Percentiles rank a stretch among this genome's conserved stretches.
Conservation (phyloP, 2,113 vertebrate species). For the Scophthalmus maximus region DNA sequence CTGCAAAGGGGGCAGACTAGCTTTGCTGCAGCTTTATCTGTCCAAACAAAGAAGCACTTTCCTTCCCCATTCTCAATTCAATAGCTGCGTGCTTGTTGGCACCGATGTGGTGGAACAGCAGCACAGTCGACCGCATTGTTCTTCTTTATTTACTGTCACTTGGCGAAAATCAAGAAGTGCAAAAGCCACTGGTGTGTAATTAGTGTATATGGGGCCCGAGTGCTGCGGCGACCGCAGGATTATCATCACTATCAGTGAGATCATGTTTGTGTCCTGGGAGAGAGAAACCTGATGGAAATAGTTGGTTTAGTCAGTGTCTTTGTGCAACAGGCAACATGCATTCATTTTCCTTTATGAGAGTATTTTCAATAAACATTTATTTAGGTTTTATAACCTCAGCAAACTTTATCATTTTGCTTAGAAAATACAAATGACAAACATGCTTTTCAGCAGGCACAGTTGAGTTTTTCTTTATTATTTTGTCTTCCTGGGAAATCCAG, state of each 20-base stretch:
- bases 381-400: background rate
- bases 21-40: slow-evolving; percentile 70
- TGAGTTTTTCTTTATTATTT: background rate
- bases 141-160: slow-evolving; percentile 83
- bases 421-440: background rate
- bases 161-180: slow-evolving; percentile 82
- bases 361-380: background rate
- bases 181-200: slow-evolving; percentile 58
- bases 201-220: slow-evolving; percentile 37
- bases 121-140: slow-evolving; percentile 70
- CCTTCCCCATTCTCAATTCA: slow-evolving; percentile 85
- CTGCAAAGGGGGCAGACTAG: slow-evolving; percentile 45
- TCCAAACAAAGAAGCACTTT: slow-evolving; percentile 83
- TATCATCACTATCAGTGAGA: slow-evolving; percentile 43
- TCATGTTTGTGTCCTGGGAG: slow-evolving; percentile 20
- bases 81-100: slow-evolving; percentile 70
- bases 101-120: slow-evolving; percentile 74
- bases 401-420: background rate
- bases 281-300: background rate
- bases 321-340: background rate
- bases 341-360: background rate
- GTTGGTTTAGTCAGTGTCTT: background rate
- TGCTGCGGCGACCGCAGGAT: slow-evolving; percentile 47
- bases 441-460: background rate
- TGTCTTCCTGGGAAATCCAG: background rate